Base-by-base conservation (phyloP, 2,888 invertebrate genomes). In the Sphaerophoria rueppellii region DNA sequence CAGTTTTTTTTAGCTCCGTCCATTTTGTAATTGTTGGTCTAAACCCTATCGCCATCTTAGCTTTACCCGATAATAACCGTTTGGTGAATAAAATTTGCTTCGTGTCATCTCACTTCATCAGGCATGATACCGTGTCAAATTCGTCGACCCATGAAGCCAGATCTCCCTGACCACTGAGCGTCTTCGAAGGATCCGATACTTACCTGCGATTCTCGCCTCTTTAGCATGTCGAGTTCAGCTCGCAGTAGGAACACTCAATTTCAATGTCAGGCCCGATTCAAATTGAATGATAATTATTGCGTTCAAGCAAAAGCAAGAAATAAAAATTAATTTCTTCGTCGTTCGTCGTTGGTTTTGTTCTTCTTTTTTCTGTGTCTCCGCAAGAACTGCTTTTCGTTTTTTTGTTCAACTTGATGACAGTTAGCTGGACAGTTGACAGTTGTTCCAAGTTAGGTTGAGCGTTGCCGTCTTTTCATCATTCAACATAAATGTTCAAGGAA, bases 151-250 rank as follows among this genome's bases (percentile, higher is more conserved):
- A 58, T 58, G 61, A 11, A 11, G n/a, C 46, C 40, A 61, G 46
- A 48, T 63, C 63, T 14, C 48, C 48, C 32, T 63, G n/a, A 16
- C 48, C 48, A 48, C 6, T 63, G 50, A 63, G 50, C 65, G n/a
- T 65, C 50, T 34, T 65, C 65, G 11, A 65, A 65, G 9, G 65
- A 34, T 4, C 65, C 65, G 7, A 52, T 16, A 65, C 52, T 35
- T 11, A 35, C 50, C 34, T 35, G 7, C 34, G 50, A 14, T 16
- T 32, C 14, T 34, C 48, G 34, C 11, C 14, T 6, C 52, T 52
- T 50, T 9, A 65, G 4, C 4, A 37, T 35, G 4, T 50, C 35
- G 5, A 65, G n/a, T 16, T 65, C 50, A 4, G 14, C n/a, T 4
- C 63, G 48, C 4, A 35, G 11, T n/a, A 48, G 34, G 34, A 48